phyloP scores from a whole-genome alignment of 2,113 vertebrate species.

The Proteles cristata region DNA sequence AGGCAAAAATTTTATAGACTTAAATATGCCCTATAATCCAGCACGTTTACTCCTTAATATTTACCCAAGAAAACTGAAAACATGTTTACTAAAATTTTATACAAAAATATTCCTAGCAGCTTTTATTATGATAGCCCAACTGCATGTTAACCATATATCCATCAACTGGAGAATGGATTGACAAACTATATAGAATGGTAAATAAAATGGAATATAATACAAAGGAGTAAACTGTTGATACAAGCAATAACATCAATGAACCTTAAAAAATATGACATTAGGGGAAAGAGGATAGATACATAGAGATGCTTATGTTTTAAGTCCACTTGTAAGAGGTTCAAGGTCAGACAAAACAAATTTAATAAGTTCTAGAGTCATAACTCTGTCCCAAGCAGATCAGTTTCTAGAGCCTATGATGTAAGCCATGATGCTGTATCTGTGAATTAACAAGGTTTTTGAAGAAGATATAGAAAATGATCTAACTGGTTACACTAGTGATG shows the following conservation, averaged over 20 bases:
- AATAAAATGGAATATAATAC: neutral
- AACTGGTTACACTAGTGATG: neutral
- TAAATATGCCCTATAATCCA: neutral
- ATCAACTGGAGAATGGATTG: neutral
- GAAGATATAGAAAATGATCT: neutral
- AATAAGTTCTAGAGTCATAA: neutral
- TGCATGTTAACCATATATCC: neutral
- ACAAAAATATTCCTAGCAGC: neutral
- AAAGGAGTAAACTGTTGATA: neutral
- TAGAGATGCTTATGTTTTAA: neutral
- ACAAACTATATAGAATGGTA: neutral
- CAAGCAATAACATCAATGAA: neutral
- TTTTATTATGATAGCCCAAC: neutral
- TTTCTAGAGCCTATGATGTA: neutral
- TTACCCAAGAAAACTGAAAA: slow-evolving; percentile 27
- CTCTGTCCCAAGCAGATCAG: neutral
- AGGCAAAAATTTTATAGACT: neutral
- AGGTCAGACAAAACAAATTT: neutral
- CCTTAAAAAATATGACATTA: neutral
- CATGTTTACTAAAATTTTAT: neutral
- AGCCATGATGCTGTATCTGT: neutral
- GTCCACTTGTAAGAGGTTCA: neutral
- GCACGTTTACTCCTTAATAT: slow-evolving; percentile 16
- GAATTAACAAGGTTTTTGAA: neutral
- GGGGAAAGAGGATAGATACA: neutral